Base-by-base conservation (phyloP, 1,140 invertebrate species). In the Microplitis mediator region DNA sequence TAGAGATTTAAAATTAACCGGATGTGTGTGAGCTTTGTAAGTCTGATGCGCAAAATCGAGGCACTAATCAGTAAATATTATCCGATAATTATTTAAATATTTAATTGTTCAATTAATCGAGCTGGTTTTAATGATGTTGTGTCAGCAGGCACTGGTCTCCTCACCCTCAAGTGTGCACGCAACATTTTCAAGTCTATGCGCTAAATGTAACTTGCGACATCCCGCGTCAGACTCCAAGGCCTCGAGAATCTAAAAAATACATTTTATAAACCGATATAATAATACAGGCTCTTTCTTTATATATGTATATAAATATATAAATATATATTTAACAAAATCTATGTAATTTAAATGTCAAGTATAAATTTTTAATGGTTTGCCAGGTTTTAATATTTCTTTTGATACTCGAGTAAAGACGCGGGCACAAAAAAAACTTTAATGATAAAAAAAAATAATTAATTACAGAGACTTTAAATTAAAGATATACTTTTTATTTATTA, bases 111-210 rank as follows among this genome's bases (percentile, higher is more conserved):
- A 71, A 34, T 72, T 32, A 66, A 45, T 74, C 32, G 71, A 73
- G 32, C 69, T 69, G n/a, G 67, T 45, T 34, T 68, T 51, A 61
- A 71, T 36, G 67, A 54, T 75, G 58, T 85, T 75, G 64, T 85
- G 86, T 86, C 85, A 87, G 86, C 84, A 87, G 78, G 86, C 86
- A 80, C 84, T 86, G 60, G 85, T 87, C 78, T 87, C 89, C 82
- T 95, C 94, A 71, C 94, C 94, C 86, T 95, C 94, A 78, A 97
- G 90, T 72, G 94, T 97, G 86, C 93, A 95, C 64, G 94, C 94
- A 78, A 97, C 95, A 85, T 94, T 95, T 85, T 96, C 94, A 82
- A 97, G 88, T 87, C 94, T 95, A 86, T 95, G 93, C 73, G 94
- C 92, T 85, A 97, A 89, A 86, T 96, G 93, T 88, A 95, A 91